These are phyloP conservation scores for Valencia hispanica DNA, from an alignment of 2,797 vertebrate species.

Conservation along the genomic window DNA sequence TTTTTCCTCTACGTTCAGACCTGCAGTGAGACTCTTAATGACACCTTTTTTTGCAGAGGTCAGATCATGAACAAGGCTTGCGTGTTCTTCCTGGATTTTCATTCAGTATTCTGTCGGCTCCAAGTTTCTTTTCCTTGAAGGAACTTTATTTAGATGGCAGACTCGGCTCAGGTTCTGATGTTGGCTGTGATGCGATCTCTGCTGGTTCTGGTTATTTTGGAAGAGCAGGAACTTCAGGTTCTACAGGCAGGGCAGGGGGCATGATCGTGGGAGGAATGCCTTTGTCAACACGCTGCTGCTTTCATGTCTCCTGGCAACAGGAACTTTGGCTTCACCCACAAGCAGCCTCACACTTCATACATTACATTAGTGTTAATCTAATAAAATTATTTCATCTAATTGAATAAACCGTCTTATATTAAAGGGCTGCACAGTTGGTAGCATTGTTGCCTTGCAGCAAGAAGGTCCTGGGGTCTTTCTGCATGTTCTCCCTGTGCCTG, in stretches of 20 bases:
- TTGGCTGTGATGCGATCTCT: no score
- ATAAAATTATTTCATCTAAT: not conserved
- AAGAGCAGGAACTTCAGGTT: not conserved
- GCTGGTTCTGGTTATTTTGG: no score
- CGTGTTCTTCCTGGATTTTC: not conserved
- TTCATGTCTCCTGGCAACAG: not conserved
- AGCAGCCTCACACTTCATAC: not conserved
- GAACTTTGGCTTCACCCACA: not conserved
- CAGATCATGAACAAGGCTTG: not conserved
- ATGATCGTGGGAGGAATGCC: not conserved
- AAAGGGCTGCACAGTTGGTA: no score
- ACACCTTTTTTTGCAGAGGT: not conserved
- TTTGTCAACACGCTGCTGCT: not conserved
- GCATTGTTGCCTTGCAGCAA: no score
- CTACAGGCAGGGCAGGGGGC: not conserved
- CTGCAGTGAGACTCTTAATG: no score
- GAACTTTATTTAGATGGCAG: not conserved
- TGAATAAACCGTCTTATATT: no score
- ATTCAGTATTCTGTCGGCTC: not conserved
- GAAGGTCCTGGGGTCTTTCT: no score
- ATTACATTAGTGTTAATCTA: not conserved
- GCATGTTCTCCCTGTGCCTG: no score
- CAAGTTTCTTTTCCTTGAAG: not conserved
- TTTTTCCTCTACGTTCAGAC: not conserved
- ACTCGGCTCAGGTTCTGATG: not conserved